Conservation (phyloP, 2,797 vertebrate genomes). For the Sebastes dallii region DNA sequence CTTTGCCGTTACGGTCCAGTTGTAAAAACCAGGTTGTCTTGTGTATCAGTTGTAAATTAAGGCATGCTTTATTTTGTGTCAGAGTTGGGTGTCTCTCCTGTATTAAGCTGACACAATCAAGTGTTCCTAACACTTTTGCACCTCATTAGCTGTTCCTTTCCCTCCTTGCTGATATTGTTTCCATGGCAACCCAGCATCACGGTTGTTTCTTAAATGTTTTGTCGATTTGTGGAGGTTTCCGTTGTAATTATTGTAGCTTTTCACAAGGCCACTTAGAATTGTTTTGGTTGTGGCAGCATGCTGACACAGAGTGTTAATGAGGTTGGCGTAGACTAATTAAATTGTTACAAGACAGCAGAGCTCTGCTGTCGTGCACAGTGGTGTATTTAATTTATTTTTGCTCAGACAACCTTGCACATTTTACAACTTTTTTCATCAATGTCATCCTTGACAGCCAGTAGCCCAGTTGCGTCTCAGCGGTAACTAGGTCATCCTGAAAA, state of each 20-base stretch:
- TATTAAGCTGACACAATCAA: background rate
- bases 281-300: slow-evolving; percentile 4
- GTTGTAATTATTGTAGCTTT: slow-evolving; percentile 15
- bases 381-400: slow-evolving; percentile 9
- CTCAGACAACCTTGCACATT: background rate
- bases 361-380: background rate
- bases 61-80: background rate
- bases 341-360: background rate
- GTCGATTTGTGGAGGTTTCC: background rate
- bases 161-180: slow-evolving; percentile 9
- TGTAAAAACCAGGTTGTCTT: background rate
- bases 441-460: background rate
- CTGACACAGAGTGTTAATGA: slow-evolving; percentile 14
- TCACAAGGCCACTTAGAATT: background rate
- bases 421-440: slow-evolving; percentile 6
- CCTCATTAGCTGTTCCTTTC: background rate
- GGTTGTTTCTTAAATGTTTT: background rate
- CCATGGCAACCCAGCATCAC: slow-evolving; percentile 19
- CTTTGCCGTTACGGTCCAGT: background rate
- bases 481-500: slow-evolving; percentile 39
- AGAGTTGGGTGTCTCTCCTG: background rate
- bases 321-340: slow-evolving; percentile 4
- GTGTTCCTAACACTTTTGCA: background rate
- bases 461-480: slow-evolving; percentile 4
- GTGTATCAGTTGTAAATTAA: background rate